Percentiles rank a stretch among this genome's conserved stretches.
Evolutionary conservation across 92 coral and sea anemone genomes (phyloP).

Genomic region (Phenganax subtilis): DNA sequence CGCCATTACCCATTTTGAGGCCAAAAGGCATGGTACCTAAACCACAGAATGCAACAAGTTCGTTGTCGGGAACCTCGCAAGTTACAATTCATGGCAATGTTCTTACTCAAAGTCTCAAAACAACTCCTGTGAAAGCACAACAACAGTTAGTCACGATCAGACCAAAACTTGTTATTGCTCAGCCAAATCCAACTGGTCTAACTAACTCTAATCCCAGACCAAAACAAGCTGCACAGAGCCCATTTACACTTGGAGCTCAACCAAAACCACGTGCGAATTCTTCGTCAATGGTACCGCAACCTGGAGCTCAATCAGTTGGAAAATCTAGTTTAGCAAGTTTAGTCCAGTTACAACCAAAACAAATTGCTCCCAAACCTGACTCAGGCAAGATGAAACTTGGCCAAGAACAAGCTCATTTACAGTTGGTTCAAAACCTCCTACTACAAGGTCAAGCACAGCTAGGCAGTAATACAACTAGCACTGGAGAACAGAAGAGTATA

Average conservation of each 20-base stretch:
- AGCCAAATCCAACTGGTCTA: conserved; percentile 13
- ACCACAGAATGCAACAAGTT: conserved; percentile 8
- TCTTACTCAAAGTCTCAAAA: conserved; percentile 20
- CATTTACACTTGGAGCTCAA: conserved; percentile 23
- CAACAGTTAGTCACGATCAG: conserved; percentile 27
- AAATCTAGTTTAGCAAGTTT: conserved; percentile 10
- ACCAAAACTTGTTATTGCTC: conserved; percentile 33
- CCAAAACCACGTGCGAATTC: conserved; percentile 7
- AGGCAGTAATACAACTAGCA: neutral
- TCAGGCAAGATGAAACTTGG: neutral
- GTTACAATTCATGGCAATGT: conserved; percentile 13
- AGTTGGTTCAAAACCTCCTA: conserved; percentile 14
- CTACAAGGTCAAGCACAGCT: conserved; percentile 14
- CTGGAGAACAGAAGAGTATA: neutral
- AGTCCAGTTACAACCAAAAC: conserved; percentile 30
- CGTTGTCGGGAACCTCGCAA: neutral
- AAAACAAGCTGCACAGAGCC: neutral
- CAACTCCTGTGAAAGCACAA: neutral
- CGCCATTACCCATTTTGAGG: conserved; percentile 4
- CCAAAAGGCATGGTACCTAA: conserved; percentile 30
- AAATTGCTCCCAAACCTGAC: conserved; percentile 29
- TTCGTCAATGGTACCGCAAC: neutral
- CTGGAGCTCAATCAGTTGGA: neutral
- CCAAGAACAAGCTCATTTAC: conserved; percentile 12
- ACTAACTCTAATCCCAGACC: neutral